Base-by-base conservation (phyloP, 2,888 invertebrate species). In the Clivina fossor region DNA sequence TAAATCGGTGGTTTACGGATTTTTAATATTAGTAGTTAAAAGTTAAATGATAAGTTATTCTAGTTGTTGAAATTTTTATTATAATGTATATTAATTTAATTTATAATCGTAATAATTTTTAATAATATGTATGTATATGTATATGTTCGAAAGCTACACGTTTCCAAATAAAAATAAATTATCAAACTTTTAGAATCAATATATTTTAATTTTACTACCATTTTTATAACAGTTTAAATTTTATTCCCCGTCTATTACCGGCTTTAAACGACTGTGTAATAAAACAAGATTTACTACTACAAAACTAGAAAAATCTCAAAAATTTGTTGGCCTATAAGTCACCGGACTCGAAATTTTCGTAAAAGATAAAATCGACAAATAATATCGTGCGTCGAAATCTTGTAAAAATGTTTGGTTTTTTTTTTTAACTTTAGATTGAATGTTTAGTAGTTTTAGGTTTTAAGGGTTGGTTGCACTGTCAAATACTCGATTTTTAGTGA, bases 161-260 rank as follows among this genome's bases (percentile, higher is more conserved):
- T n/a, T n/a, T n/a, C n/a, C n/a, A n/a, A n/a, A n/a, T n/a, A n/a
- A n/a, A n/a, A n/a, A n/a, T 44, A 44, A 44, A 44, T 44, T 44
- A 44, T 44, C 44, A 44, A 44, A 44, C 22, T 13, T 50, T 50
- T 40, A 18, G n/a, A 30, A 32, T 40, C 43, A 51, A 41, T 32
- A 22, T 51, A 33, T 51, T 32, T n/a, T 33, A 22, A 32, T 51
- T 51, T 51, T 32, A 51, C 19, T 41, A 32, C 33, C 16, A 35
- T 35, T 53, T 53, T 53, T 53, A 53, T 44, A 53, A 53, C 53
- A 53, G 44, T 53, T 53, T 44, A 37, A 51, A 51, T 51, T 51
- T 51, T 43, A 51, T 51, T 15, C 43, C 40, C 37, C 32, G 22
- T 44, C 53, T 53, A 53, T 37, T 53, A 19, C 43, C 35, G 22